These are phyloP conservation scores for Eupleurogrammus muticus DNA, from an alignment of 2,797 vertebrate species.

Conservation along the genomic window DNA sequence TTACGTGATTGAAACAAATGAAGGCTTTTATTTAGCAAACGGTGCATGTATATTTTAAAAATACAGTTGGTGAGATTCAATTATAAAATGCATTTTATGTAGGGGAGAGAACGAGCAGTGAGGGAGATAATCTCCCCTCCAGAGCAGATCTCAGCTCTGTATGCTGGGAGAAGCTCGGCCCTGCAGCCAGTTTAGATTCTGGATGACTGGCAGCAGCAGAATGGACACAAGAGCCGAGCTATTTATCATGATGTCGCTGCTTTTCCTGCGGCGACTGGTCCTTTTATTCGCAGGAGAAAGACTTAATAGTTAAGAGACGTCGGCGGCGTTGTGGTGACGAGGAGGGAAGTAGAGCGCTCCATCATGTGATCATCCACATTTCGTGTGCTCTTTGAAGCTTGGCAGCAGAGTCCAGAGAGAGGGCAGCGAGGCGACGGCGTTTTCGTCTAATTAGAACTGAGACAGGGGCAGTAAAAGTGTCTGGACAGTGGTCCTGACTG, in stretches of 20 bases:
- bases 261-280: constrained; percentile 44
- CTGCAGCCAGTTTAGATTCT: constrained; percentile 48
- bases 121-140: constrained; percentile 27
- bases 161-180: constrained; percentile 22
- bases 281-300: constrained; percentile 49
- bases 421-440: constrained; percentile 38
- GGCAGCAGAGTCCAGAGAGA: constrained; percentile 32
- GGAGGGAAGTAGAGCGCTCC: constrained; percentile 18
- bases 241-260: constrained; percentile 40
- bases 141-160: constrained; percentile 35
- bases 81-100: constrained; percentile 38
- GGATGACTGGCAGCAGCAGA: constrained; percentile 39
- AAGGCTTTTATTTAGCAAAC: too few relatives aligned
- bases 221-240: constrained; percentile 40
- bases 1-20: too few relatives aligned
- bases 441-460: constrained; percentile 74
- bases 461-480: constrained; percentile 76
- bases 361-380: constrained; percentile 53
- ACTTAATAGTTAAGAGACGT: constrained; percentile 24
- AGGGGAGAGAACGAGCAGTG: constrained; percentile 34
- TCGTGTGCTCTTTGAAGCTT: constrained; percentile 56
- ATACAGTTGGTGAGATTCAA: background rate
- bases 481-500: constrained; percentile 61
- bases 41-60: constrained; percentile 21
- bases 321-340: constrained; percentile 7